Evolutionary conservation across 2,888 invertebrate species (phyloP), one percentile per base, ranked within the genome.

Genomic region (Germaria angustata): DNA sequence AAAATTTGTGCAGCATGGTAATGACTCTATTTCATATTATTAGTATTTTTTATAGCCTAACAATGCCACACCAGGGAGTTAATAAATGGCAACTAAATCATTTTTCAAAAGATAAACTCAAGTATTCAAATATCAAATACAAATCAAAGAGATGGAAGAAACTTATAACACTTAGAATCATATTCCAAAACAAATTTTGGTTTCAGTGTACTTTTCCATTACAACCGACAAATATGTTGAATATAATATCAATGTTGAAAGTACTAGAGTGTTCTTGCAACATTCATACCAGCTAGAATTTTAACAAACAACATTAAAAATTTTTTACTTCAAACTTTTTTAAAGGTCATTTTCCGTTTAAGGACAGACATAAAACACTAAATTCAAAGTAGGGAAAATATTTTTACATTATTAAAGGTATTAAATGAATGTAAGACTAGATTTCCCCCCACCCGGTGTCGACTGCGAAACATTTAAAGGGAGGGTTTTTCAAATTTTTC

Each of bases 201-300:
- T 36, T n/a, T 24, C 36, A 68, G 68, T 68, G 68, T 44, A 69
- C 2, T 36, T 9, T 9, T 3, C n/a, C n/a, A 20, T n/a, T 20
- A 39, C 8, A 7, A 2, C 15, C 11, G 44, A 32, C 28, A 22
- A 44, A 2, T 22, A 36, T 87, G 88, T 88, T 88, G 88, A 86
- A 87, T 87, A 89, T 89, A 88, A 89, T 87, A 39, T 34, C 34
- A 88, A 88, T 89, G 88, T 89, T 86, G 86, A 86, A 86, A 87
- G 59, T 44, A 57, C 20, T 84, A 88, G n/a, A n/a, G 82, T 86
- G 86, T 78, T 87, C 86, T 9, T 17, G 36, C 86, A 86, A 24
- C 63, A 81, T 44, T 55, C 57, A 49, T 20, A 46, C 20, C 9
- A 57, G 46, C 46, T 49, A 51, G 39, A 72, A 61, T 32, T 72